Evolutionary conservation across 2,113 vertebrate species (phyloP).

Genomic region (Pelvicachromis taeniatus): DNA sequence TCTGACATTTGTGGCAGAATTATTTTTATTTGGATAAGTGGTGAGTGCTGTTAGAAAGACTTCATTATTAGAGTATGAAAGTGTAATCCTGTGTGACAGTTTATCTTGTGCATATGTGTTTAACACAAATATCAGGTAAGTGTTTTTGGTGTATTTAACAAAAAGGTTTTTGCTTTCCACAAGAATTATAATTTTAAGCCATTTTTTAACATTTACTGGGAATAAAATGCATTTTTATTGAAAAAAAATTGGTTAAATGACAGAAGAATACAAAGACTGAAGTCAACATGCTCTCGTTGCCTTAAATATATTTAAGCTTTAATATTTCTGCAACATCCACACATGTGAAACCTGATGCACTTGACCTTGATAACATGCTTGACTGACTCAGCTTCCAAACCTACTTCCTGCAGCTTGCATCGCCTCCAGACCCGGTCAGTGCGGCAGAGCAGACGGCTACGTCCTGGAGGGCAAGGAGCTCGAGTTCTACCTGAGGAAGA

Average conservation of each 20-base stretch:
- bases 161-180: not conserved
- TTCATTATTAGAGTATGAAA: not conserved
- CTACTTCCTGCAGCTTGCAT: slow-evolving; percentile 83
- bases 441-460: slow-evolving; percentile 94
- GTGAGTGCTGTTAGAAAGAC: not conserved
- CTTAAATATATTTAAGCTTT: not conserved
- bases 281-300: not conserved
- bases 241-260: not conserved
- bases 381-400: not conserved
- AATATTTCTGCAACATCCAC: not conserved
- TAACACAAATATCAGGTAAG: not conserved
- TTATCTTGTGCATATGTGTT: not conserved
- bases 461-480: slow-evolving; percentile 95
- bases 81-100: not conserved
- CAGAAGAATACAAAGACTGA: not conserved
- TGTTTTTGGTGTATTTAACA: not conserved
- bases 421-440: slow-evolving; percentile 93
- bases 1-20: not conserved
- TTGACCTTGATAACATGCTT: not conserved
- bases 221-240: not conserved
- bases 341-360: not conserved
- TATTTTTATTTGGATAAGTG: not conserved
- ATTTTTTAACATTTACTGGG: not conserved
- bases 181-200: not conserved
- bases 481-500: slow-evolving; percentile 98